Conservation (phyloP, 2,888 invertebrate species). For the Calameuta pallipes region DNA sequence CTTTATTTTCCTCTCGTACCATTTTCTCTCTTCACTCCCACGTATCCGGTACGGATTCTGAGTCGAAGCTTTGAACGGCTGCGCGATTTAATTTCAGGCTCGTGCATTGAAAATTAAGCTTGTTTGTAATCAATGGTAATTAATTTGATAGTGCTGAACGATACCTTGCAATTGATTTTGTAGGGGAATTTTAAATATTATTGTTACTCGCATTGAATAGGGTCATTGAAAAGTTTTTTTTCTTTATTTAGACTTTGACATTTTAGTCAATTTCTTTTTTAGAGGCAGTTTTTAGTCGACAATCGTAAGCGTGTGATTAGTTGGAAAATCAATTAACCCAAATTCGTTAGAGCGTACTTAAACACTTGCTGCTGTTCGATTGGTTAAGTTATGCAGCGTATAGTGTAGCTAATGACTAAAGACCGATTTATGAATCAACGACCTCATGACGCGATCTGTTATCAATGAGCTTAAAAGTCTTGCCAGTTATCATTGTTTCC, state of each 20-base stretch:
- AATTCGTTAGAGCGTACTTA: slow-evolving; percentile 35
- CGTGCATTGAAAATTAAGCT: neutral
- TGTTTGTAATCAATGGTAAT: neutral
- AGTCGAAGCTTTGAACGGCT: neutral
- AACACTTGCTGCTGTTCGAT: neutral
- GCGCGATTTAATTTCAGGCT: neutral
- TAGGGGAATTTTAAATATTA: too few species aligned
- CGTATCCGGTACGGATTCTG: neutral
- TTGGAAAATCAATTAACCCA: slow-evolving; percentile 53
- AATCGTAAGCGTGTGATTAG: slow-evolving; percentile 39
- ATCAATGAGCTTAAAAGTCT: neutral
- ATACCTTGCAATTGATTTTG: neutral
- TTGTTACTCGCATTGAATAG: neutral
- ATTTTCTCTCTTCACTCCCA: neutral
- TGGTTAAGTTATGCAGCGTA: neutral
- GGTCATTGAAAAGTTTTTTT: neutral
- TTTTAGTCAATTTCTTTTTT: neutral
- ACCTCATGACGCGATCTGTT: neutral
- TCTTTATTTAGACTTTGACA: neutral
- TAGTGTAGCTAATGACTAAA: neutral
- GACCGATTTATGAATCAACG: neutral
- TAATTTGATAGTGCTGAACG: neutral
- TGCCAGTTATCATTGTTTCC: neutral
- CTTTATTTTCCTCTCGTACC: neutral
- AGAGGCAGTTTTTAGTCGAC: neutral